phyloP scores from a whole-genome alignment of 2,113 vertebrate genomes.

The mouse (Mus musculus) region DNA sequence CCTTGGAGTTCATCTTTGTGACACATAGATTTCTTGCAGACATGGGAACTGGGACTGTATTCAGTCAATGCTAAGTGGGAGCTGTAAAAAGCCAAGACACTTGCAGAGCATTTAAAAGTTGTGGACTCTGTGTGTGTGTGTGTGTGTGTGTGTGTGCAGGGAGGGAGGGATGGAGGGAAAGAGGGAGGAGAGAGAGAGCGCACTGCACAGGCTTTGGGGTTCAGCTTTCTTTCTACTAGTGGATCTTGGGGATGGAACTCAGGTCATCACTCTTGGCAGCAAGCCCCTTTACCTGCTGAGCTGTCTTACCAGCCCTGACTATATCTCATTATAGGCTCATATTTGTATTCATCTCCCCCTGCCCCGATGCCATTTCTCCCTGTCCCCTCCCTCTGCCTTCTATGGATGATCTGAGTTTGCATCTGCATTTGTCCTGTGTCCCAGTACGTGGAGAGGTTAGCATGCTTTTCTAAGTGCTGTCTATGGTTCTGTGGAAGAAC shows the following conservation, averaged over 20 bases:
- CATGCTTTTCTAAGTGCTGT: neutral
- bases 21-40: slow-evolving; percentile 7
- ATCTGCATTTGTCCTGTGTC: neutral
- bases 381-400: neutral
- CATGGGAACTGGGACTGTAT: neutral
- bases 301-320: neutral
- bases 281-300: neutral
- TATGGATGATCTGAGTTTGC: rapidly evolving
- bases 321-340: neutral
- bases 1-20: slow-evolving; percentile 17
- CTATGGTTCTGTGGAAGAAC: neutral
- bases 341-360: neutral
- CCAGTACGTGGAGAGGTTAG: neutral
- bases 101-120: neutral
- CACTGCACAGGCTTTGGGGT: neutral
- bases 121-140: rapidly evolving
- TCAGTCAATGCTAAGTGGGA: neutral
- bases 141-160: neutral
- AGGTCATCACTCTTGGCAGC: neutral
- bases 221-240: neutral
- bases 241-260: neutral
- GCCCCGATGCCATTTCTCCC: neutral
- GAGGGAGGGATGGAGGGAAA: neutral
- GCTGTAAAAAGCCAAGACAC: neutral
- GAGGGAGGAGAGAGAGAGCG: neutral